phyloP scores from a whole-genome alignment of 1,140 invertebrate species.

The Venustaconcha ellipsiformis region DNA sequence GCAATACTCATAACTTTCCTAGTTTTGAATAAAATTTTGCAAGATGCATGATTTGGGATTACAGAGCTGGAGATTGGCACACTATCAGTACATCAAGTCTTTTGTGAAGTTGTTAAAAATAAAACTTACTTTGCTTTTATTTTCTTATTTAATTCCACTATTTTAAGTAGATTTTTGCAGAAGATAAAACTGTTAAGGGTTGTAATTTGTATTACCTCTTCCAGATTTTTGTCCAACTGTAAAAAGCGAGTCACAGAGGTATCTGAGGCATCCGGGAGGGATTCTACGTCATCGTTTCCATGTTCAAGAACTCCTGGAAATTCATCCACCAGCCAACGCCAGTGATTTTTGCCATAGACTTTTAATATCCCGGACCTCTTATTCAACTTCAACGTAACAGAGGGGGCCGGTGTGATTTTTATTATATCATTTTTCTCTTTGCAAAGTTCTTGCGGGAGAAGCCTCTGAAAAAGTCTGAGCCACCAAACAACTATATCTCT shows the following conservation, averaged over 20 bases:
- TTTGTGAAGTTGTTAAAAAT: too few species aligned
- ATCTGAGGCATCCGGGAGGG: constrained; percentile 51
- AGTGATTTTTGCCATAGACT: constrained; percentile 56
- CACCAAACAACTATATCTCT: constrained; percentile 54
- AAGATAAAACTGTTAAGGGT: not conserved
- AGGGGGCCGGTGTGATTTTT: constrained; percentile 51
- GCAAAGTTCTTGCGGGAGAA: constrained; percentile 58
- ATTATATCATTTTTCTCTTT: constrained; percentile 57
- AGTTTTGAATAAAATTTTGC: too few species aligned
- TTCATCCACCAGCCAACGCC: constrained; percentile 61
- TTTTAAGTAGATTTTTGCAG: constrained; percentile 5
- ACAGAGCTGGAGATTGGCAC: too few species aligned
- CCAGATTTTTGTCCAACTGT: constrained; percentile 62
- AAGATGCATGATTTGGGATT: too few species aligned
- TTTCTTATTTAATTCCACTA: too few species aligned
- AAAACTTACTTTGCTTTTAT: too few species aligned
- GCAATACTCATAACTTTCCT: too few species aligned
- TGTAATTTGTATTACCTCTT: constrained; percentile 44
- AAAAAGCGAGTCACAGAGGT: constrained; percentile 61
- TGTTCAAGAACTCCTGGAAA: constrained; percentile 57
- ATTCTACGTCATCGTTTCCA: constrained; percentile 55
- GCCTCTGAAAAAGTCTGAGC: constrained; percentile 52
- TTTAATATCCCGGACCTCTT: constrained; percentile 53
- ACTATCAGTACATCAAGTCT: too few species aligned
- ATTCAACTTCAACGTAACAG: constrained; percentile 58